Evolutionary conservation across 1,140 invertebrate species (phyloP), one percentile per base, ranked within the genome.

Genomic region (Euura lappo): DNA sequence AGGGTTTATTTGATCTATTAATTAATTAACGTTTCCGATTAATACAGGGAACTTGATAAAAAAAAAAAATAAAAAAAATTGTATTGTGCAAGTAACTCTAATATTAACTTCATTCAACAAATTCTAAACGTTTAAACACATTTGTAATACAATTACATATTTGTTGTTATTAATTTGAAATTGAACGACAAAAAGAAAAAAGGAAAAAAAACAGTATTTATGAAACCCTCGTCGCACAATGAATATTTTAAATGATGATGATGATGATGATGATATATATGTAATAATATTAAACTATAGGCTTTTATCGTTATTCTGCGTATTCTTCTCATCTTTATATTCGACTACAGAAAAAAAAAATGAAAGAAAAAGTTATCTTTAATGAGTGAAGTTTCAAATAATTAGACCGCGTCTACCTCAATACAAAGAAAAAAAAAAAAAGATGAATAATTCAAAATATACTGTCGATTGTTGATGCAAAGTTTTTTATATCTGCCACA

Each of bases 401-500:
- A 60, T 60, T 60, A 60, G 51, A 60, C 51, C 51, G 51, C 6
- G 51, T 60, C 51, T 60, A 60, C 51, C 51, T 60, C 51, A 60
- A 4, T 60, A 60, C 6, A 60, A 60, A 60, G 13, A 60, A n/a
- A 11, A 60, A 8, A 11, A 60, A 8, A 28, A 28, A 28, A 28
- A 28, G 28, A 28, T 28, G 28, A 28, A 28, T 28, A 8, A 60
- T 60, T 11, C 13, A 60, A 60, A 11, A 11, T n/a, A 60, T 3
- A 60, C 51, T 11, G 3, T 60, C 6, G 51, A 60, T 60, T 8
- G 13, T 60, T 60, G 7, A 28, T 60, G 10, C 51, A 8, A 60
- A 60, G 51, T 60, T 60, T 51, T 11, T 3, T 11, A 5, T 60
- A 60, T 60, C 10, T 60, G 51, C 13, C 3, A 28, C 28, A 28